Percentiles rank a stretch among this genome's conserved stretches.
These are phyloP conservation scores for Vidua chalybeata DNA, from an alignment of 2,113 vertebrate species.

Conservation along the genomic window DNA sequence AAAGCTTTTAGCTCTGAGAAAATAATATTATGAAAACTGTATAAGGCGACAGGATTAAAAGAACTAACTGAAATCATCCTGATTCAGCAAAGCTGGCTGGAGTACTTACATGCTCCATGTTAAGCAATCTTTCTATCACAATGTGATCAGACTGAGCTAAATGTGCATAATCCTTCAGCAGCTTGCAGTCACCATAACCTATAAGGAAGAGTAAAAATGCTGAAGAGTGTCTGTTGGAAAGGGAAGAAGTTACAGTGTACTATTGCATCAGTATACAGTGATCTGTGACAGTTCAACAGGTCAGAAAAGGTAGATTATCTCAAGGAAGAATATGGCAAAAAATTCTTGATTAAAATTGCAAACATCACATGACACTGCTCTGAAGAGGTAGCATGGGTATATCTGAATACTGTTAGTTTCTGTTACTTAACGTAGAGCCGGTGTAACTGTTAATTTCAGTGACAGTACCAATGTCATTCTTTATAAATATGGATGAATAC, in stretches of 20 bases:
- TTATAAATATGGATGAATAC: neutral
- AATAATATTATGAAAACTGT: neutral
- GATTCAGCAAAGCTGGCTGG: neutral
- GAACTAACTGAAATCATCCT: neutral
- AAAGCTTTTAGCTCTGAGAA: neutral
- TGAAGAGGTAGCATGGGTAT: neutral
- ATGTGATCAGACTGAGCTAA: neutral
- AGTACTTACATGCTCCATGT: neutral
- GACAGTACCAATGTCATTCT: neutral
- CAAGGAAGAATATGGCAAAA: neutral
- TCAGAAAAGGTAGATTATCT: neutral
- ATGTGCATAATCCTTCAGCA: neutral
- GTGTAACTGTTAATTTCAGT: neutral
- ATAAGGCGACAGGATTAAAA: neutral
- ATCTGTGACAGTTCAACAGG: neutral
- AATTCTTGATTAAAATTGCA: neutral
- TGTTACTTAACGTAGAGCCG: neutral
- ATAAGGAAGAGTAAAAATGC: neutral
- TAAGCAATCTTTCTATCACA: neutral
- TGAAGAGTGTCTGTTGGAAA: neutral
- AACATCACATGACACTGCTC: neutral
- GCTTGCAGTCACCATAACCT: neutral
- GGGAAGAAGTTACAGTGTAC: neutral
- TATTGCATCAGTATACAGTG: neutral
- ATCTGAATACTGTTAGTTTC: neutral